Conservation (phyloP, 2,113 vertebrate species). For the Psettodes erumei region DNA sequence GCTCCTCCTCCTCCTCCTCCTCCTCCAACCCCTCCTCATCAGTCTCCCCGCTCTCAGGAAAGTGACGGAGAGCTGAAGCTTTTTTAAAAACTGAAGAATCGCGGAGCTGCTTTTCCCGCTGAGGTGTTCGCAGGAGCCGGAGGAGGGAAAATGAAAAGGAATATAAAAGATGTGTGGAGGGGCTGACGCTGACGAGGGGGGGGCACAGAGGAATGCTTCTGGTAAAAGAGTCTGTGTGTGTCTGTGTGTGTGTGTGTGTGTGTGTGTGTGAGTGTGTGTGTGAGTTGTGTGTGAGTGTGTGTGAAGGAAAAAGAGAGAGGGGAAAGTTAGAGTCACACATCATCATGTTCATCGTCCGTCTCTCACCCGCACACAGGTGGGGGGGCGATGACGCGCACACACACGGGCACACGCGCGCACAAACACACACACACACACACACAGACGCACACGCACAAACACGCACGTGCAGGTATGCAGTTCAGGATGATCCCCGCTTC, state of each 20-base stretch:
- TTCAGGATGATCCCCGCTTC: background rate
- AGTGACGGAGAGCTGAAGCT: slow-evolving; percentile 11
- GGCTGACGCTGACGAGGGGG: background rate
- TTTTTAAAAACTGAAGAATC: background rate
- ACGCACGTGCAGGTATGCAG: slow-evolving; percentile 11
- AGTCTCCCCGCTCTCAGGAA: background rate
- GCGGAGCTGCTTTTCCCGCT: background rate
- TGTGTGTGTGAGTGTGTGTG: background rate
- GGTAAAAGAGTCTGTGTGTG: too few relatives aligned
- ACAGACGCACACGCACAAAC: background rate
- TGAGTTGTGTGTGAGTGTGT: background rate
- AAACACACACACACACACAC: background rate
- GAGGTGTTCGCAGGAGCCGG: too few relatives aligned
- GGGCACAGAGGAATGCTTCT: slow-evolving; percentile 1
- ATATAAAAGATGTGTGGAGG: background rate
- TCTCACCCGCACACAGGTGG: slow-evolving; percentile 38
- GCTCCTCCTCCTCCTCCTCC: background rate
- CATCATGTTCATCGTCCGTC: slow-evolving; percentile 49
- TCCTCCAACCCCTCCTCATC: background rate
- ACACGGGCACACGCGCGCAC: background rate
- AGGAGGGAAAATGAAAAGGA: too few relatives aligned
- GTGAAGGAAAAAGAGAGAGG: background rate
- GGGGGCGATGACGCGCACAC: slow-evolving; percentile 24
- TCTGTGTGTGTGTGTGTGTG: background rate
- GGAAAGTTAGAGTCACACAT: slow-evolving; percentile 48